Base-by-base conservation (phyloP, 2,797 vertebrate genomes). In the Cygnus olor region DNA sequence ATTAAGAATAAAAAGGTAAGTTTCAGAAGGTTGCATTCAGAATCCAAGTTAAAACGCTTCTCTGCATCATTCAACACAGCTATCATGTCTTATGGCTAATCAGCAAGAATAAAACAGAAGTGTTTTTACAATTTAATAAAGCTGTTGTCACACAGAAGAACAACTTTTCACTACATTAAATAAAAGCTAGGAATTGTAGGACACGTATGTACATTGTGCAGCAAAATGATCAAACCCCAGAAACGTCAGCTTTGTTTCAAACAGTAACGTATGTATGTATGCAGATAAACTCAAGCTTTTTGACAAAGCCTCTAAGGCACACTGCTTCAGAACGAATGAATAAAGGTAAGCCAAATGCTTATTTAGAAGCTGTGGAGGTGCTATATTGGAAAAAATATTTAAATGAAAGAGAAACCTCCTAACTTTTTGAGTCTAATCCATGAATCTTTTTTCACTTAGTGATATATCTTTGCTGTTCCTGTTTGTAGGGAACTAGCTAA, bases 221-320 rank as follows among this genome's bases (percentile, higher is more conserved):
- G n/a, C 77, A n/a, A 49, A 78, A 64, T 28, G 49, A 94, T 85
- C 68, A 94, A 96, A 93, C 20, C 57, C 30, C 21, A 91, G 68
- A 93, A 78, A 90, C 32, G 53, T 69, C 91, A 95, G 71, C 68
- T 95, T 91, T 89, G 40, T 94, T 88, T 64, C 72, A 66, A 73
- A 92, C 9, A 72, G 25, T 47, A 60, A 54, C 49, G 24, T 53
- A 85, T 66, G 36, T 76, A 90, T 34, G 66, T 54, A 66, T 60
- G 64, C 34, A 95, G 80, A 82, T 42, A 68, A 83, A 78, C n/a
- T 80, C 38, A 34, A 66, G 47, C 16, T 61, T 93, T 96, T 82
- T 88, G 57, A 53, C 78, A 94, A 95, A 96, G 60, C 61, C 27
- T 85, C 15, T 82, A 61, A 64, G 69, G 79, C 40, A 72, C 36